phyloP scores from a whole-genome alignment of 2,888 invertebrate species.

The Tryphoninae sp. region DNA sequence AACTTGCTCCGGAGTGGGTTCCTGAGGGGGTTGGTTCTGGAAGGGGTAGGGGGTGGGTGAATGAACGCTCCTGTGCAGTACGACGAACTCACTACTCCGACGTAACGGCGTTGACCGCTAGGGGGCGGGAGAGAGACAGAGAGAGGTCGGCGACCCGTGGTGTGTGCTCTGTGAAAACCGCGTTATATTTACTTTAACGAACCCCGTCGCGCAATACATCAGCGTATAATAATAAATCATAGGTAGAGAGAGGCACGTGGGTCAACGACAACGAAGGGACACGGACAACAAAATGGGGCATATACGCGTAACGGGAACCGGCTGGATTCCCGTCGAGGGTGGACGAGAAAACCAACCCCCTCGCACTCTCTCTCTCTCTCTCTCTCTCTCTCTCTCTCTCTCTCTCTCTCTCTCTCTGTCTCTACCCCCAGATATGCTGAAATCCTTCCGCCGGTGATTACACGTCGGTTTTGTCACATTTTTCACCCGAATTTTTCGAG shows the following conservation, averaged over 20 bases:
- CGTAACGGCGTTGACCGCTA: constrained; percentile 43
- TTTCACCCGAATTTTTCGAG: constrained; percentile 23
- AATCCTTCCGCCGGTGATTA: constrained; percentile 26
- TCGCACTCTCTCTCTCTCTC: constrained; percentile 31
- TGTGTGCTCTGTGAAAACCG: constrained; percentile 50
- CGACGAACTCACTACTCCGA: constrained; percentile 37
- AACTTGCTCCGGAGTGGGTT: constrained; percentile 40
- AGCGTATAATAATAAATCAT: constrained; percentile 71
- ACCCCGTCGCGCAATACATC: constrained; percentile 62
- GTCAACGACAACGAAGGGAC: constrained; percentile 45
- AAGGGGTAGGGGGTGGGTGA: constrained; percentile 42
- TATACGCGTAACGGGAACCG: constrained; percentile 16
- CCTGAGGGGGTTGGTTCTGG: constrained; percentile 22
- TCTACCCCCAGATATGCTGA: not conserved
- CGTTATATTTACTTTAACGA: constrained; percentile 71
- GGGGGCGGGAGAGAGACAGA: not conserved
- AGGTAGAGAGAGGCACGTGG: constrained; percentile 20
- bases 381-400: constrained; percentile 24
- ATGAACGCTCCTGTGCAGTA: constrained; percentile 10
- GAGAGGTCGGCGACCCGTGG: constrained; percentile 52
- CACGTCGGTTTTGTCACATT: constrained; percentile 36
- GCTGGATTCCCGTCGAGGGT: not conserved
- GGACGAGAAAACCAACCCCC: not conserved
- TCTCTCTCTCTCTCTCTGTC: not conserved
- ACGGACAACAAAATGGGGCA: constrained; percentile 41